Evolutionary conservation across 2,113 vertebrate species (phyloP).

Genomic region (Aix galericulata): DNA sequence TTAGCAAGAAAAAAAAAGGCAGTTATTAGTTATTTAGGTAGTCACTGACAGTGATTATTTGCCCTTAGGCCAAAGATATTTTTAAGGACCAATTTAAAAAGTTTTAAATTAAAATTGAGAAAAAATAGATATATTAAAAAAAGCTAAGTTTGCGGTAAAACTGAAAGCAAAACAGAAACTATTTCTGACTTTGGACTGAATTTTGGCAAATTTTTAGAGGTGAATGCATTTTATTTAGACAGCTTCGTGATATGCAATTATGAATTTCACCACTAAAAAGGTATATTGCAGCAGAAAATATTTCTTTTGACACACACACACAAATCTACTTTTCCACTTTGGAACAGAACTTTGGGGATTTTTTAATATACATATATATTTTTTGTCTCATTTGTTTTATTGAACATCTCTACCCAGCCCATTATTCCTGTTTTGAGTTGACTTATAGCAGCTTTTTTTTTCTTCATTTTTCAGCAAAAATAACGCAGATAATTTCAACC

Average conservation of each 20-base stretch:
- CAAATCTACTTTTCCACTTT: background rate
- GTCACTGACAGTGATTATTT: background rate
- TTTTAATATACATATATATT: background rate
- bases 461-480: background rate
- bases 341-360: background rate
- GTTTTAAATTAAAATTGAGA: background rate
- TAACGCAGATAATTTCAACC: background rate
- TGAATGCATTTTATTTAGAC: background rate
- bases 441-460: accelerated
- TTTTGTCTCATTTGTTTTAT: background rate
- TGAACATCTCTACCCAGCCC: background rate
- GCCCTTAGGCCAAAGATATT: background rate
- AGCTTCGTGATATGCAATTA: background rate
- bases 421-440: background rate
- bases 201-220: background rate
- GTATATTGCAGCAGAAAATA: background rate
- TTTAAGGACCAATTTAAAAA: background rate
- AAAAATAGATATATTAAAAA: background rate
- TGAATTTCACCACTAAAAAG: background rate
- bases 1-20: conserved; percentile 26
- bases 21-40: background rate
- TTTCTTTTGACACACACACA: background rate
- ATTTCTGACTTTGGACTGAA: background rate
- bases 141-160: background rate
- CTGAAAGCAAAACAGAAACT: background rate